Percentiles rank a stretch among this genome's conserved stretches.
Conservation (phyloP, 2,797 vertebrate genomes). For the Psittacula echo region DNA sequence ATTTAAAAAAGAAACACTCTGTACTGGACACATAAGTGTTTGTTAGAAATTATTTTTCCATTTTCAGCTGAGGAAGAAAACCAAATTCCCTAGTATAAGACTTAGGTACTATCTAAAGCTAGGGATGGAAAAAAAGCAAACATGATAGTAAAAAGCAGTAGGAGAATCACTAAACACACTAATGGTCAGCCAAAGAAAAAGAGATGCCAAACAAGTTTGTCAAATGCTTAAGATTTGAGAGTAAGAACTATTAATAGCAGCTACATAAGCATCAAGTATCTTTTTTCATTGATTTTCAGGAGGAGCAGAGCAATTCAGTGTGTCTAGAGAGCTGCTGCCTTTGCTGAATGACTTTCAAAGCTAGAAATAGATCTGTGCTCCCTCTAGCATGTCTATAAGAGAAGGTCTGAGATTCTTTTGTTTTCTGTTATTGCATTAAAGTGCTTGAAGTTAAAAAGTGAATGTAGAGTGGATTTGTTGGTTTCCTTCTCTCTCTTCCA, state of each 20-base stretch:
- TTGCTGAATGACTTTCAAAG: slow-evolving; percentile 11
- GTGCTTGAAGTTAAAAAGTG: neutral
- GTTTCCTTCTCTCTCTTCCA: neutral
- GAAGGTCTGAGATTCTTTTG: neutral
- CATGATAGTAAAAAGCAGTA: neutral
- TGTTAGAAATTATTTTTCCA: neutral
- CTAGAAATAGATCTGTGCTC: slow-evolving; percentile 15
- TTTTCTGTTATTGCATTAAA: slow-evolving; percentile 20
- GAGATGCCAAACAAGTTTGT: neutral
- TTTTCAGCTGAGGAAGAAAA: neutral
- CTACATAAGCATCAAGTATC: neutral
- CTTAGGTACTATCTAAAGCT: neutral
- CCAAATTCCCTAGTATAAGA: neutral
- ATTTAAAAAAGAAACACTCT: neutral
- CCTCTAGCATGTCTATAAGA: neutral
- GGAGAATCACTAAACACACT: neutral
- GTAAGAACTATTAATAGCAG: neutral
- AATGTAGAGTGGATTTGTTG: neutral
- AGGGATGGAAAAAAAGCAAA: neutral
- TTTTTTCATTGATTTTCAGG: slow-evolving; percentile 15
- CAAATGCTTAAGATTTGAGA: neutral
- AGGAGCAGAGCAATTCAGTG: neutral
- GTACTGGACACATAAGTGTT: neutral
- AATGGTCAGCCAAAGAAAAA: neutral
- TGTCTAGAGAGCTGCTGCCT: neutral